These are phyloP conservation scores for Phainopepla nitens DNA, from an alignment of 2,113 vertebrate genomes.

Conservation along the genomic window DNA sequence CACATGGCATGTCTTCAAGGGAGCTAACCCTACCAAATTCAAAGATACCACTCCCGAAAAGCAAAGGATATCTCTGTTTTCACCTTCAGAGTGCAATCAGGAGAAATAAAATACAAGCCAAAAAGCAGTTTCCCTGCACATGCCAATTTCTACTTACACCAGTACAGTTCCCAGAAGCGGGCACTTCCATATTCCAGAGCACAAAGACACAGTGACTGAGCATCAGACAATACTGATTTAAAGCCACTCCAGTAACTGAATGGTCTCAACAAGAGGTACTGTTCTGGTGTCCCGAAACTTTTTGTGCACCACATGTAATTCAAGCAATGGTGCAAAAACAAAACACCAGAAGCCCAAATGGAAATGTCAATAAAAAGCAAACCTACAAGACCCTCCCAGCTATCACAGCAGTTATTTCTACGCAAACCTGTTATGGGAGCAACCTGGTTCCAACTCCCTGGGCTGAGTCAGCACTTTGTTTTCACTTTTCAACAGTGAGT, in stretches of 20 bases:
- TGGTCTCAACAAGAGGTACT: neutral
- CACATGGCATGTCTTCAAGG: neutral
- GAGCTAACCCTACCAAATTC: neutral
- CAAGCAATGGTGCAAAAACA: neutral
- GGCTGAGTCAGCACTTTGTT: constrained; percentile 29
- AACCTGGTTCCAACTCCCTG: neutral
- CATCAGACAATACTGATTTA: neutral
- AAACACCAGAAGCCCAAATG: neutral
- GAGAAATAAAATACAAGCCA: constrained; percentile 11
- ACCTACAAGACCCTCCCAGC: neutral
- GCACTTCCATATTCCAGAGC: neutral
- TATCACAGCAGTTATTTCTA: neutral
- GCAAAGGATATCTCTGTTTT: constrained; percentile 25
- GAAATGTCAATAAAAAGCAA: neutral
- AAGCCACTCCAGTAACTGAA: neutral
- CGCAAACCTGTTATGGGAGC: neutral
- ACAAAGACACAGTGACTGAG: neutral
- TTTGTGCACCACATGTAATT: neutral
- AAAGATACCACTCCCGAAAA: neutral
- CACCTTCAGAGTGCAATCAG: constrained; percentile 16
- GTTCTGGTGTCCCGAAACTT: neutral
- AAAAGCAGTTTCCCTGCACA: neutral
- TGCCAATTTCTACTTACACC: neutral
- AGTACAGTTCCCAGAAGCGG: neutral
- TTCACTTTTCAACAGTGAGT: constrained; percentile 27